These are phyloP conservation scores for Tachina grossa DNA, from an alignment of 2,888 invertebrate species.

Conservation along the genomic window DNA sequence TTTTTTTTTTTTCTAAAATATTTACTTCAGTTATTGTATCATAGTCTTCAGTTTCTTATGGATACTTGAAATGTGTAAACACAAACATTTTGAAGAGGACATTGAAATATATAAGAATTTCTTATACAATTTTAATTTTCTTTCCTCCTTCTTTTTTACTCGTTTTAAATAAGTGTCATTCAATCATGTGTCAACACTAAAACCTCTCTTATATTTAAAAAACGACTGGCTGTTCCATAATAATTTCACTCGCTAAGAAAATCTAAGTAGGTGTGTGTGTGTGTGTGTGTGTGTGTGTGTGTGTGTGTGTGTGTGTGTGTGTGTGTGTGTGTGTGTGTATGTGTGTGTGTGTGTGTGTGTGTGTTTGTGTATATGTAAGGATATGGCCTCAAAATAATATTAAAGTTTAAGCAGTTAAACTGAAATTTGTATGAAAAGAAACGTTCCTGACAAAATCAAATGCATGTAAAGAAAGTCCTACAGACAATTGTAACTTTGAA, in stretches of 20 bases:
- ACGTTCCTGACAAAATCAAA: no score
- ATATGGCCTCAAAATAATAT: not conserved
- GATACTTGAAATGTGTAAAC: not conserved
- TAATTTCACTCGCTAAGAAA: not conserved
- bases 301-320: no score
- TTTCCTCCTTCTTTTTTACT: slow-evolving; percentile 2
- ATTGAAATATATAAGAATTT: not conserved
- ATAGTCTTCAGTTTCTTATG: not conserved
- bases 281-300: no score
- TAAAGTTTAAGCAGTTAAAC: not conserved
- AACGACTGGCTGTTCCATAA: slow-evolving; percentile 10
- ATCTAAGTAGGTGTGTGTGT: not conserved
- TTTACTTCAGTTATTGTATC: not conserved
- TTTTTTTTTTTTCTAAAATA: not conserved
- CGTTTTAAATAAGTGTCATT: slow-evolving; percentile 54
- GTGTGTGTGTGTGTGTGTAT: no score
- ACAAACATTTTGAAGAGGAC: not conserved
- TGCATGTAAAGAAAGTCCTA: no score
- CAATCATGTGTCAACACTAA: slow-evolving; percentile 63
- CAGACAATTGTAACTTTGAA: not conserved
- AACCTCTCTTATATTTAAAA: slow-evolving; percentile 32
- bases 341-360: no score
- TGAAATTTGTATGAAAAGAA: no score
- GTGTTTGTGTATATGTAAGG: not conserved
- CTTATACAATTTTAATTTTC: not conserved